A percentile compares a stretch with the other conserved stretches of the same genome.
Conservation (phyloP, 2,888 invertebrate genomes). For the Eristalinus aeneus region DNA sequence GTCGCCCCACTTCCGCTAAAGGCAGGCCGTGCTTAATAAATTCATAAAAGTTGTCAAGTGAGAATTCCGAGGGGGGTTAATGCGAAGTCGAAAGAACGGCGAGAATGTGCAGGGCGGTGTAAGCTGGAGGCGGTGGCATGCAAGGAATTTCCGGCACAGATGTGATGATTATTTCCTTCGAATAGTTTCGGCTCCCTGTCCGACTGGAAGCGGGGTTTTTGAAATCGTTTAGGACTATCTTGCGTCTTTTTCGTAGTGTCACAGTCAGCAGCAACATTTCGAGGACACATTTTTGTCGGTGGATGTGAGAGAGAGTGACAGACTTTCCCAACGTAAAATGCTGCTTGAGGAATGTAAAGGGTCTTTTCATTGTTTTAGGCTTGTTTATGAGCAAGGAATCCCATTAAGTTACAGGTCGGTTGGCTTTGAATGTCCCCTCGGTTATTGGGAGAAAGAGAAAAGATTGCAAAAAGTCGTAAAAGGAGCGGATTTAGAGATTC, state of each 20-base stretch:
- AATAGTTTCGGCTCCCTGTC: background rate
- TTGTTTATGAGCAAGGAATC: too few species aligned
- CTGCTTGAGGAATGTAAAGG: too few species aligned
- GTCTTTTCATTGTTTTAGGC: too few species aligned
- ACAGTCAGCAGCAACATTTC: background rate
- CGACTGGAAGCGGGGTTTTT: background rate
- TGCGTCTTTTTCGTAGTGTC: background rate
- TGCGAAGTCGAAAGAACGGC: background rate
- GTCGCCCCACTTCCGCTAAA: background rate
- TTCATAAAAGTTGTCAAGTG: conserved; percentile 30
- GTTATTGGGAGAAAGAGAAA: too few species aligned
- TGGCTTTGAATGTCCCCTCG: too few species aligned
- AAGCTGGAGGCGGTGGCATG: background rate
- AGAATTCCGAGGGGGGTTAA: background rate
- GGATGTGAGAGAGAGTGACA: background rate
- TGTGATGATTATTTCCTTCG: background rate
- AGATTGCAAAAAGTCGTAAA: too few species aligned
- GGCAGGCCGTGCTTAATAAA: conserved; percentile 17
- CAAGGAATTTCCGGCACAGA: background rate
- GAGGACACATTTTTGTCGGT: background rate
- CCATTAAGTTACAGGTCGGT: too few species aligned
- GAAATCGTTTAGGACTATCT: background rate
- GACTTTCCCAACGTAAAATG: background rate
- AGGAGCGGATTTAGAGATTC: too few species aligned
- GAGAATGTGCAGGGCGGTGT: background rate